A percentile compares a stretch with the other conserved stretches of the same genome.
phyloP scores from a whole-genome alignment of 2,888 invertebrate species.

The Craniophora ligustri region DNA sequence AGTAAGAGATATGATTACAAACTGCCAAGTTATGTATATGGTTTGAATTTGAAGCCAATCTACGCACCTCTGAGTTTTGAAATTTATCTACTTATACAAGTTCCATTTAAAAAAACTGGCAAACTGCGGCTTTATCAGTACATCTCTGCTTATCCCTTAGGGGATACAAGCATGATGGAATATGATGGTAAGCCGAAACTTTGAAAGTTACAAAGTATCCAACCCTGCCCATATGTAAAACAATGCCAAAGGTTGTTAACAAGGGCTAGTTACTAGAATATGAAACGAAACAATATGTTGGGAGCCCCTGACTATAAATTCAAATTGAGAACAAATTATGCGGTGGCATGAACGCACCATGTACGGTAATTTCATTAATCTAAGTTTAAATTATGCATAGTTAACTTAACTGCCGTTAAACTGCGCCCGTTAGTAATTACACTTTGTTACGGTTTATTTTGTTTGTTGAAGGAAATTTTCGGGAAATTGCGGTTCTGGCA shows the following conservation, averaged over 20 bases:
- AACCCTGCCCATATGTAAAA: neutral
- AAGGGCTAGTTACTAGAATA: conserved; percentile 11
- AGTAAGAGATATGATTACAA: too few species aligned
- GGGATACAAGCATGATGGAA: too few species aligned
- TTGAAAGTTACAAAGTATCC: too few species aligned
- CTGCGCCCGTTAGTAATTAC: conserved; percentile 48
- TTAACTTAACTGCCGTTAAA: conserved; percentile 56
- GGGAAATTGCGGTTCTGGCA: conserved; percentile 29
- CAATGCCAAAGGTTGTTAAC: conserved; percentile 3
- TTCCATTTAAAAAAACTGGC: too few species aligned
- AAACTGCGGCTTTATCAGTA: too few species aligned
- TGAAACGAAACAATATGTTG: conserved; percentile 45
- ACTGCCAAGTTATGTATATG: too few species aligned
- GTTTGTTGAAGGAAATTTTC: conserved; percentile 29
- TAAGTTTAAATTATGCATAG: conserved; percentile 68
- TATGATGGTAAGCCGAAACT: too few species aligned
- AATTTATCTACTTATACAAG: too few species aligned
- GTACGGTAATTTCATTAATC: conserved; percentile 68
- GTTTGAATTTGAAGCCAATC: too few species aligned
- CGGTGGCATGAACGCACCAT: conserved; percentile 56
- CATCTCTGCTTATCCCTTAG: too few species aligned
- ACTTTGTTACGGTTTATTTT: conserved; percentile 42
- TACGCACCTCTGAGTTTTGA: too few species aligned
- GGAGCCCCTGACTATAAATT: conserved; percentile 57
- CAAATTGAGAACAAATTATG: conserved; percentile 66